Evolutionary conservation across 2,888 invertebrate species (phyloP).

Genomic region (Zaprionus bogoriensis): DNA sequence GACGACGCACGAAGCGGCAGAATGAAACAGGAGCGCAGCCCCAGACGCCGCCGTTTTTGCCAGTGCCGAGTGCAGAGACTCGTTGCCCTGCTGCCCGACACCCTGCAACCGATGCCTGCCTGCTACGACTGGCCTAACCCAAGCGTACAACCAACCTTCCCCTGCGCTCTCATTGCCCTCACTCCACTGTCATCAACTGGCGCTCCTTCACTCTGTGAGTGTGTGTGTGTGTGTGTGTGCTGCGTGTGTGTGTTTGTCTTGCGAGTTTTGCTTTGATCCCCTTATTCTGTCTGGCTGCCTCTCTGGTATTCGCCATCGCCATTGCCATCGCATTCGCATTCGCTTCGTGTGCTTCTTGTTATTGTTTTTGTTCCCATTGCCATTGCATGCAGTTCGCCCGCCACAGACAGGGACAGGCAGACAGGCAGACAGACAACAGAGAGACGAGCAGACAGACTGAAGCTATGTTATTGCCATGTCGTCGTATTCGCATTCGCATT

Average conservation of each 20-base stretch:
- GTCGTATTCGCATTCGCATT: slow-evolving; percentile 24
- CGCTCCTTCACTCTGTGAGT: slow-evolving; percentile 34
- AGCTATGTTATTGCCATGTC: slow-evolving; percentile 42
- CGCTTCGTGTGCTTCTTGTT: slow-evolving; percentile 25
- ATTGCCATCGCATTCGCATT: slow-evolving; percentile 27
- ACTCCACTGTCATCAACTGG: slow-evolving; percentile 4
- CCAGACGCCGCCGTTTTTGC: slow-evolving; percentile 47
- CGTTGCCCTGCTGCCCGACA: slow-evolving; percentile 33
- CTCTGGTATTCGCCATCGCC: slow-evolving; percentile 33
- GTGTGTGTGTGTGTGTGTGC: slow-evolving; percentile 50
- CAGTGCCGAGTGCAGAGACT: slow-evolving; percentile 15
- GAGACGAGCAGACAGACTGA: slow-evolving; percentile 16
- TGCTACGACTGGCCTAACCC: slow-evolving; percentile 22
- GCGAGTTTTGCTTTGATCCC: slow-evolving; percentile 72
- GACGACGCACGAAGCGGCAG: slow-evolving; percentile 17
- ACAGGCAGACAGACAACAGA: background rate
- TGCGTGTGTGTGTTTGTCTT: slow-evolving; percentile 61
- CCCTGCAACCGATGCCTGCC: slow-evolving; percentile 3
- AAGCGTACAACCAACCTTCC: slow-evolving; percentile 3
- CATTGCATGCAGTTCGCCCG: slow-evolving; percentile 74
- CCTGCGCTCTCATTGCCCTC: background rate
- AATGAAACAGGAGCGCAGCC: slow-evolving; percentile 70
- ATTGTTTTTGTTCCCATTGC: slow-evolving; percentile 73
- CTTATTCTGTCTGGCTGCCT: slow-evolving; percentile 66
- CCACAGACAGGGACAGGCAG: slow-evolving; percentile 44